Conservation (phyloP, 2,888 invertebrate genomes). For the Himalopsyche japonica region DNA sequence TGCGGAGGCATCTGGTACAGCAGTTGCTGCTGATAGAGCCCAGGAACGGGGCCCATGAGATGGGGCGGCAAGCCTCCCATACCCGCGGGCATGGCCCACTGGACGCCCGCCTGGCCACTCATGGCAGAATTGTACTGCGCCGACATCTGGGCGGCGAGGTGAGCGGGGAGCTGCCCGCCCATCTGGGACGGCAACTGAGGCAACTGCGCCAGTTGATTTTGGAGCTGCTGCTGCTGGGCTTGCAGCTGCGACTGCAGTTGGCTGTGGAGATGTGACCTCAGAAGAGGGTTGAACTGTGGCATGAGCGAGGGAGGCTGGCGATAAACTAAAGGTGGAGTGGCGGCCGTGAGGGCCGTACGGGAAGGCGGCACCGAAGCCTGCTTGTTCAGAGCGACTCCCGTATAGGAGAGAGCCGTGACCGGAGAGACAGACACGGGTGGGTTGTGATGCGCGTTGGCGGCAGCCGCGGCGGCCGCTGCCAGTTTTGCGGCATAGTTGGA, state of each 20-base stretch:
- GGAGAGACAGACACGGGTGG: conserved; percentile 37
- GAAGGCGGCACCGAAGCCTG: conserved; percentile 53
- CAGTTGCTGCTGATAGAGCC: conserved; percentile 38
- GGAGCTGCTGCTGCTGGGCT: conserved; percentile 52
- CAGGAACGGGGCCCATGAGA: conserved; percentile 28
- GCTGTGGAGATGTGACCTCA: conserved; percentile 41
- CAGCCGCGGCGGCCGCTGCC: conserved; percentile 49
- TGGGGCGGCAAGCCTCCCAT: conserved; percentile 44
- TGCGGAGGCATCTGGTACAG: conserved; percentile 60
- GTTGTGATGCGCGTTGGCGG: neutral
- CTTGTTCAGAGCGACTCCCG: conserved; percentile 72
- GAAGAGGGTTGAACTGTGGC: conserved; percentile 45
- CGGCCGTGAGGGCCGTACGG: conserved; percentile 45
- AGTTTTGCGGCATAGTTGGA: conserved; percentile 79
- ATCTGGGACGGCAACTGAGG: conserved; percentile 48
- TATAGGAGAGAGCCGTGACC: conserved; percentile 63
- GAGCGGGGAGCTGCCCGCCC: conserved; percentile 45
- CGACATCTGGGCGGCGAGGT: conserved; percentile 44
- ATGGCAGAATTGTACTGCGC: conserved; percentile 30
- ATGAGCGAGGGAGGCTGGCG: conserved; percentile 50
- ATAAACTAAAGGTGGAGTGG: conserved; percentile 45
- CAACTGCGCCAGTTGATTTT: conserved; percentile 42
- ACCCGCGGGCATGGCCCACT: conserved; percentile 45
- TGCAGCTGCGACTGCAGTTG: conserved; percentile 45
- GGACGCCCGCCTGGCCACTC: conserved; percentile 53